Base-by-base conservation (phyloP, 2,888 invertebrate genomes). In the Andricus curvator region DNA sequence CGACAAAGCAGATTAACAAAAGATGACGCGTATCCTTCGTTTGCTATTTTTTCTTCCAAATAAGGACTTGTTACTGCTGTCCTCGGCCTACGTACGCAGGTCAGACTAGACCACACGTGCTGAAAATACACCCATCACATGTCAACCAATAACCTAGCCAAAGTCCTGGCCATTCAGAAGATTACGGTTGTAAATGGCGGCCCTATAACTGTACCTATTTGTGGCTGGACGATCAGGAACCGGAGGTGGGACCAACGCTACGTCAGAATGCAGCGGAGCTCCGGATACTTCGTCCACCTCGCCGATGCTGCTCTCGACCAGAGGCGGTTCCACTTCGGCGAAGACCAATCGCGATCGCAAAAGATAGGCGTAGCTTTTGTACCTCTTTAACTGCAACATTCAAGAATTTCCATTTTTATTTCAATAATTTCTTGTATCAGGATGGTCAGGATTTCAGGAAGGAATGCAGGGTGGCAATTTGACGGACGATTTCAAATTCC, bases 111-210 rank as follows among this genome's bases (percentile, higher is more conserved):
- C 95, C 94, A 96, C 96, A 94, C 96, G 96, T 95, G 96, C 96
- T 94, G 96, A 96, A 94, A 96, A 95, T 94, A 96, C 95, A 94
- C 95, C 96, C 95, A 96, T 95, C 94, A 96, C 96, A 94, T 96
- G 96, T 96, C 96, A 96, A 94, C 95, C 95, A 94, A 95, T 94
- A 93, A 95, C 95, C 90, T 93, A 94, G 88, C 94, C 94, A 88
- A 89, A 92, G 84, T 92, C 92, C 86, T 92, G 91, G 89, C 94
- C 94, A 92, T 94, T 94, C 90, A 94, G 94, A 90, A 94, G 94
- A 90, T 94, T 94, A 93, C 94, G 94, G 93, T 94, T 94, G 93
- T 95, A 95, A 93, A 95, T 95, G 91, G 95, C 95, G 93, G 95
- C 94, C 91, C 95, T 94, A 93, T 95, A 95, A 95, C 95, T 95